Base-by-base conservation (phyloP, 2,113 vertebrate genomes). In the Sorex araneus region DNA sequence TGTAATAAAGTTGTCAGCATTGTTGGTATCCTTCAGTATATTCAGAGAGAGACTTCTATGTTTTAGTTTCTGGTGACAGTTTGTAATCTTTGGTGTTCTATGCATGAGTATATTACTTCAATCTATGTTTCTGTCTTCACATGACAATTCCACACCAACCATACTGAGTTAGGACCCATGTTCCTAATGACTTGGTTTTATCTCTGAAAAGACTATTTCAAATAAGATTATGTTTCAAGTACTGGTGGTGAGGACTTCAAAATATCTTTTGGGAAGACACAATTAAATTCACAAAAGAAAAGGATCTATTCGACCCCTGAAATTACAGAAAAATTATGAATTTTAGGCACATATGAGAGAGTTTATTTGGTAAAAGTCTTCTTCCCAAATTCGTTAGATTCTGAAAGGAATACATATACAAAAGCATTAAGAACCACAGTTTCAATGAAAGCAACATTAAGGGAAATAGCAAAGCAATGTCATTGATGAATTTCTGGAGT, bases 131-230 rank as follows among this genome's bases (percentile, higher is more conserved):
- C 19, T 16, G 25, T 91, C 12, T 73, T 60, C 43, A 77, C 34
- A 12, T 30, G 45, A 3, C 1, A 21, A 27, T 19, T 21, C 77
- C 21, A 69, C 25, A 16, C 13, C 40, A 43, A 10, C 43, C 43
- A 21, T 79, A 64, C 15, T 90, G 34, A 21, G 74, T 67, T 93
- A 66, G 4, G 23, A 13, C 27, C 47, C 10, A 57, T 27, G 12
- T 19, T 54, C 54, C 8, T 73, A 85, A 47, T 84, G 40, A 50
- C 36, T 54, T 89, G 9, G 40, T 74, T 66, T 70, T 28, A 86
- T 64, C 40, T 80, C 40, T 76, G 19, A 21, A 91, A 93, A 23
- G 40, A 84, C 1, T 73, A 19, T 76, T 81, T 92, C 45, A 82
- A 75, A 57, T 63, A 70, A 71, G 50, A 23, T 64, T 47, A 63